Conservation (phyloP, 2,113 vertebrate species). For the Motacilla tschutschensis region DNA sequence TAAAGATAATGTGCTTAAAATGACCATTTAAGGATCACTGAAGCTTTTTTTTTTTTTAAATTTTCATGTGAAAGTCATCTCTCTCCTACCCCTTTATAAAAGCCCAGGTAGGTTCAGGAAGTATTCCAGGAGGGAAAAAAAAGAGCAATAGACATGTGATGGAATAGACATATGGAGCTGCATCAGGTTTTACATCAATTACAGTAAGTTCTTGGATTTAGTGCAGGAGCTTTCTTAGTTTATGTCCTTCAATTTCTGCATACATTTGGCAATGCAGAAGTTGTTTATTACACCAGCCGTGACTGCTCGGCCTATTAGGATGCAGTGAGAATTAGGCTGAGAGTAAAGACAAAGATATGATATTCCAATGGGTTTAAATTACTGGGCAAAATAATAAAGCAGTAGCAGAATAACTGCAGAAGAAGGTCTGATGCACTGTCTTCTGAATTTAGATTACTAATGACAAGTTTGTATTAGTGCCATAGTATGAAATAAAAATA, state of each 20-base stretch:
- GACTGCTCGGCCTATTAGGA: constrained; percentile 28
- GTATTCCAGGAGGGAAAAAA: not conserved
- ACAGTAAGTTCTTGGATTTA: not conserved
- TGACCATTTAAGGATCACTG: not conserved
- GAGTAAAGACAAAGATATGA: not conserved
- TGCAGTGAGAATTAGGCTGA: constrained; percentile 55
- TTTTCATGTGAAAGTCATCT: not conserved
- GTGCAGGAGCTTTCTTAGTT: constrained; percentile 1
- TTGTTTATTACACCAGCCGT: not conserved
- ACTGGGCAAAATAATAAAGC: not conserved
- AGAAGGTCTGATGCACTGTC: not conserved
- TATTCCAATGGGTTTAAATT: constrained; percentile 20
- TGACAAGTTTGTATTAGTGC: not conserved
- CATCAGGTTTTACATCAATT: not conserved
- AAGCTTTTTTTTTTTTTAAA: not conserved
- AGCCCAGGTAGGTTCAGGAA: not conserved
- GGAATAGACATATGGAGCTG: not conserved
- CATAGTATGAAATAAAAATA: not conserved
- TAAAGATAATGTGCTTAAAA: not conserved
- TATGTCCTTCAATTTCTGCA: not conserved
- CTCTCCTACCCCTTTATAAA: not conserved
- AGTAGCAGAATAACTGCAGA: not conserved
- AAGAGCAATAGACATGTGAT: not conserved
- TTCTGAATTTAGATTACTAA: not conserved
- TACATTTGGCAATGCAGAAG: not conserved